Evolutionary conservation across 2,888 invertebrate genomes (phyloP), one percentile per base, ranked within the genome.

Genomic region (Tachina fera): DNA sequence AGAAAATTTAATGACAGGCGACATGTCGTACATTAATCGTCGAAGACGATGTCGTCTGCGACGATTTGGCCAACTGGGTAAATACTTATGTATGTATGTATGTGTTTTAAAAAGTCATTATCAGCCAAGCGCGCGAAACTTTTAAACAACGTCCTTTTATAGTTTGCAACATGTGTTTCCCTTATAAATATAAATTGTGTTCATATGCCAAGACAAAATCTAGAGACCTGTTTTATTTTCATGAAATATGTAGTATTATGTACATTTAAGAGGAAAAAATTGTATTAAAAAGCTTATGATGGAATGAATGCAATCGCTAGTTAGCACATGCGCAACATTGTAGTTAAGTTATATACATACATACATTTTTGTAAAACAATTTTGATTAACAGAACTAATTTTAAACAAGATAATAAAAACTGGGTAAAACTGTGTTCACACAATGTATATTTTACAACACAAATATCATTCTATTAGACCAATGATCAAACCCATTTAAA

Each of bases 281-380:
- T 63, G 0, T 10, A 45, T 39, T 60, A 31, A 56, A 56, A 76
- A 63, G 39, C 19, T 60, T 60, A 65, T 67, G 58, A 58, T 43
- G 19, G 63, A 58, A 72, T 72, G 19, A 65, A 80, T 47, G 41
- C 56, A 22, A 49, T 67, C 51, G 72, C 67, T 72, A 72, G 49
- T 60, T 53, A 43, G 60, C 53, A 13, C 72, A 78, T 72, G 60
- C 68, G 83, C 77, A 83, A 83, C 83, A 72, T 71, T 71, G 76
- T 83, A 77, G 49, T 22, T 43, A 3, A 43, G 3, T 61, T 6
- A 4, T 4, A 31, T 31, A 4, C 31, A 31, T 31, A 4, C 31
- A 31, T 31, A 31, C 31, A 31, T 31, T 31, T 31, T n/a, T 60
- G 9, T 70, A 8, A 49, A 70, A 49, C n/a, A 68, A 10, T 43